phyloP scores from a whole-genome alignment of 2,888 invertebrate species.

The Hedychridium roseum region DNA sequence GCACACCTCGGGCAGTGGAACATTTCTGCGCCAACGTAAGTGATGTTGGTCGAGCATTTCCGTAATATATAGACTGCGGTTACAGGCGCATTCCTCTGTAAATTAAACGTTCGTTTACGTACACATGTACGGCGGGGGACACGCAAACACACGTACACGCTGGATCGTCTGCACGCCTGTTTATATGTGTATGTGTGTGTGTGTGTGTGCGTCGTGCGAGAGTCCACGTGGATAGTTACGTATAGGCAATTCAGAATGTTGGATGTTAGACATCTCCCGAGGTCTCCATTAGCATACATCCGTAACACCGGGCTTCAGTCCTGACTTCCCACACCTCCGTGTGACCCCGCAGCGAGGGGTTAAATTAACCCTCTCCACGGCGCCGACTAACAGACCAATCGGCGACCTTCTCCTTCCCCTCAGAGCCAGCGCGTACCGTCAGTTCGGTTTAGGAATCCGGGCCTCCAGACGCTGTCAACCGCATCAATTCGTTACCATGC shows the following conservation, averaged over 20 bases:
- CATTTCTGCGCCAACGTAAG: no score
- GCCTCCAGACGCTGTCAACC: slow-evolving; percentile 3
- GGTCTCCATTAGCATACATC: slow-evolving; percentile 60
- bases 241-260: slow-evolving; percentile 46
- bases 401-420: slow-evolving; percentile 23
- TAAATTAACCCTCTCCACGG: slow-evolving; percentile 47
- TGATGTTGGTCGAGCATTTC: no score
- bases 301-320: slow-evolving; percentile 47
- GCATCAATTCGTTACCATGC: no score
- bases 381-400: slow-evolving; percentile 20
- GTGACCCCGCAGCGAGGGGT: slow-evolving; percentile 29
- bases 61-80: no score
- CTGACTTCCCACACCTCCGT: slow-evolving; percentile 43
- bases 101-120: no score
- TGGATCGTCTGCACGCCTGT: not conserved
- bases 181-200: slow-evolving; percentile 1
- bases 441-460: slow-evolving; percentile 17
- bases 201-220: slow-evolving; percentile 1
- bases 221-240: slow-evolving; percentile 26
- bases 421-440: not conserved
- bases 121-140: no score
- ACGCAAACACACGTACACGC: no score
- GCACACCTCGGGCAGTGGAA: no score
- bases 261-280: slow-evolving; percentile 55
- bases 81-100: no score